Evolutionary conservation across 2,797 vertebrate genomes (phyloP), one percentile per base, ranked within the genome.

Genomic region (Gymnothorax javanicus): DNA sequence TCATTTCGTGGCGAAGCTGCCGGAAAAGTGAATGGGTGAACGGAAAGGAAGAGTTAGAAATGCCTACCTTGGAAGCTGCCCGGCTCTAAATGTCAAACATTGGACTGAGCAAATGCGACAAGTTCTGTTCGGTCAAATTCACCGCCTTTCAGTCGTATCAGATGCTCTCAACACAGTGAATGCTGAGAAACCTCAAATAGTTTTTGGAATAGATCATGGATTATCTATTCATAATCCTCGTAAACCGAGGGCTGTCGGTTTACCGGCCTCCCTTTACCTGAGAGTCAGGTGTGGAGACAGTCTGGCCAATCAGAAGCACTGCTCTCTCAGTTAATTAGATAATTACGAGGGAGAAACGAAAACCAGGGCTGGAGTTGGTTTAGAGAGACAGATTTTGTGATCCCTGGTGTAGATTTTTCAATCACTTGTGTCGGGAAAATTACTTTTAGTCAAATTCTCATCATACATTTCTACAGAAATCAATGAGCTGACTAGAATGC

Each of bases 361-460:
- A 43, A 43, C 33, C 33, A 43, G 33, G 33, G 33, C 33, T 43
- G 33, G 1, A 43, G 1, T 43, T 43, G 33, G 2, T 43, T 43
- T 43, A 1, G 33, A 43, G 33, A 43, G 33, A 43, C 2, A 43
- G 33, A 43, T 43, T 43, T 43, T 43, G 33, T 43, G 33, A 43
- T 43, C 33, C 33, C 33, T 43, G 33, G 33, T 43, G 33, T 43
- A 43, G 2, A 43, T 84, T 84, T 23, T 84, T 13, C 60, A 84
- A 64, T 85, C 64, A 85, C 64, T 8, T 57, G 84, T 71, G 69
- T 64, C 57, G 54, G 23, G 23, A n/a, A 25, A 56, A n/a, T 1
- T 33, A 73, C 27, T 84, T 67, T 11, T 9, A 60, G 20, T 69
- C n/a, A 23, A 85, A 71, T 71, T 85, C 84, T 73, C 64, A 57